Base-by-base conservation (phyloP, 1,140 invertebrate species). In the Drosophila ercepeae region DNA sequence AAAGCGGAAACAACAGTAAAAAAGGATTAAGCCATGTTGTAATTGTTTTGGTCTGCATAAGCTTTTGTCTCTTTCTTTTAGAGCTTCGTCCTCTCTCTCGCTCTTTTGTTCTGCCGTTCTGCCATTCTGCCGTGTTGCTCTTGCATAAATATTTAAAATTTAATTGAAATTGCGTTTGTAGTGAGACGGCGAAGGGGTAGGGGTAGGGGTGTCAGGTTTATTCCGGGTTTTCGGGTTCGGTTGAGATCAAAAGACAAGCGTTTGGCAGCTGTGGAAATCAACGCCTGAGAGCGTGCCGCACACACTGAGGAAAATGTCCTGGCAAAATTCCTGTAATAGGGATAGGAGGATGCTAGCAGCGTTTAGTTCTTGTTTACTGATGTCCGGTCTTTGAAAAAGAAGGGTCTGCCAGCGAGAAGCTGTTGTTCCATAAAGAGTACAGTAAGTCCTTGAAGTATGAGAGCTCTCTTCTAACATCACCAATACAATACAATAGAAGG, bases 121-220 rank as follows among this genome's bases (percentile, higher is more conserved):
- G 50, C n/a, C n/a, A n/a, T n/a, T n/a, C n/a, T 27, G 49, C 32
- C 32, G 36, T 39, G 13, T 64, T 61, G 36, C n/a, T 63, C 42
- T 53, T 73, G 69, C 83, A 88, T 88, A 88, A 88, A 88, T 88
- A 88, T 88, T 88, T 88, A 88, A 88, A 88, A 89, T 88, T 88
- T 88, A 88, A 88, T 88, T 88, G 82, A 88, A 88, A 88, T 88
- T 88, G 81, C 73, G 67, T 82, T 81, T 82, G 77, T 50, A 51
- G 60, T 25, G 49, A 53, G 27, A 34, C n/a, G 52, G 27, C 19
- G n/a, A 32, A 32, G 23, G 25, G 51, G 32, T 32, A 16, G 16
- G 8, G n/a, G n/a, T n/a, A n/a, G n/a, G n/a, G n/a, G n/a, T n/a
- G 18, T 25, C 46, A 14, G 52, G 18, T 27, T 16, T 51, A 41